Evolutionary conservation across 2,888 invertebrate species (phyloP), one percentile per base, ranked within the genome.

Genomic region (Eristalis intricaria): DNA sequence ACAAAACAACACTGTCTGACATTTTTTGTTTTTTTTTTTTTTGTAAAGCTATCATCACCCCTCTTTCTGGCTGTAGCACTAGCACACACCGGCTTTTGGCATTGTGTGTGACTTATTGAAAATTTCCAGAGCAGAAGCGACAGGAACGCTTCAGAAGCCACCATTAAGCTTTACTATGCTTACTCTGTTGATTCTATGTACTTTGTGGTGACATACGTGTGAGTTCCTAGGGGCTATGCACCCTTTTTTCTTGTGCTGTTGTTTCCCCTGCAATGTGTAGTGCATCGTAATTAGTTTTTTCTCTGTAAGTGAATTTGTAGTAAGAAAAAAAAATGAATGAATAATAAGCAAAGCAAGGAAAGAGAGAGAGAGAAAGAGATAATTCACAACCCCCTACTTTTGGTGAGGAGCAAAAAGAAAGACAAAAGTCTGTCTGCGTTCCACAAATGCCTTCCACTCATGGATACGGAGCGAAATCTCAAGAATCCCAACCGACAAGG

Each of bases 361-460:
- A 66, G 40, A 69, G 50, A 74, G 70, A 19, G 22, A 50, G 23
- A 22, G 50, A 74, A 74, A 19, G 22, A 50, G 23, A 22, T 22
- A 22, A 23, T 22, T 58, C 58, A 58, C 11, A 60, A 60, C 70
- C 70, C 65, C 65, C 64, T 65, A 11, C 64, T 64, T n/a, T 58
- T 29, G 15, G 76, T 65, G 65, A 73, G 26, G 32, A 73, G 35
- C 63, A 78, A 80, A 50, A 50, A 50, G 50, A 19, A 50, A n/a
- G 50, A 50, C 50, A 50, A 50, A 50, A 50, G 50, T 50, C 78
- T 84, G 87, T 87, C 87, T 87, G 79, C 71, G 84, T 79, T 87
- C 87, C 84, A 87, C 80, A 77, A 50, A 80, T 73, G 79, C 68
- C 22, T 69, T 87, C 87, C 84, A 87, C 75, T 80, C 79, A 73